Evolutionary conservation across 2,888 invertebrate genomes (phyloP).

Genomic region (Hermaeophaga mercurialis): DNA sequence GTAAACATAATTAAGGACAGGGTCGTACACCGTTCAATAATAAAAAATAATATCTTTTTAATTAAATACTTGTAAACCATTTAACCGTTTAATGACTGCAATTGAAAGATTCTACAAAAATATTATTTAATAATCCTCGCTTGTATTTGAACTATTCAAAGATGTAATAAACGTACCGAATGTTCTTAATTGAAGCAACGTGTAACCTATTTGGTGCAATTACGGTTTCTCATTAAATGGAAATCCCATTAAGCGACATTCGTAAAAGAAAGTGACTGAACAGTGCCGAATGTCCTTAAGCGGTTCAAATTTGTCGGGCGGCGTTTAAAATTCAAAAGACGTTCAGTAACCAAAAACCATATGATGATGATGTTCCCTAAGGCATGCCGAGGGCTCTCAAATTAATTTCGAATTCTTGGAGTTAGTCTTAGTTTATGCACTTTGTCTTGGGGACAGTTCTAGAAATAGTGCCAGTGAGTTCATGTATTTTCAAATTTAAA

Average conservation of each 20-base stretch:
- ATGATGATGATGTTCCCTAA: constrained; percentile 15
- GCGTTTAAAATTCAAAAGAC: constrained; percentile 1
- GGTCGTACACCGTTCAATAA: too few species aligned
- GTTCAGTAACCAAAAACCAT: constrained; percentile 6
- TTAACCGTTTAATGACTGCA: too few species aligned
- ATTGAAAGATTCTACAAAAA: too few species aligned
- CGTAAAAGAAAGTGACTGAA: background rate
- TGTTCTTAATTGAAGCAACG: background rate
- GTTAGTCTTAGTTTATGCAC: constrained; percentile 3
- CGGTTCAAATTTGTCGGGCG: background rate
- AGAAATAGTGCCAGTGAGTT: constrained; percentile 10
- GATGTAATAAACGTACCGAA: constrained; percentile 1
- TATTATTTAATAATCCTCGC: too few species aligned
- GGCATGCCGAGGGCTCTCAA: constrained; percentile 20
- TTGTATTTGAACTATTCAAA: too few species aligned
- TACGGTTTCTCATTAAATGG: background rate
- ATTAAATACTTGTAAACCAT: too few species aligned
- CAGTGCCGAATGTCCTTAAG: constrained; percentile 5
- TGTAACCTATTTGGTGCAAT: background rate
- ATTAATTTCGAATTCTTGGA: constrained; percentile 14
- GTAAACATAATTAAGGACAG: too few species aligned
- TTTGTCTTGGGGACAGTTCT: constrained; percentile 20
- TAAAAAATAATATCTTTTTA: too few species aligned
- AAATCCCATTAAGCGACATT: background rate
- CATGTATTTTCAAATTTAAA: background rate